Percentiles rank a stretch among this genome's conserved stretches.
phyloP scores from a whole-genome alignment of 2,888 invertebrate genomes.

The Temnothorax unifasciatus region DNA sequence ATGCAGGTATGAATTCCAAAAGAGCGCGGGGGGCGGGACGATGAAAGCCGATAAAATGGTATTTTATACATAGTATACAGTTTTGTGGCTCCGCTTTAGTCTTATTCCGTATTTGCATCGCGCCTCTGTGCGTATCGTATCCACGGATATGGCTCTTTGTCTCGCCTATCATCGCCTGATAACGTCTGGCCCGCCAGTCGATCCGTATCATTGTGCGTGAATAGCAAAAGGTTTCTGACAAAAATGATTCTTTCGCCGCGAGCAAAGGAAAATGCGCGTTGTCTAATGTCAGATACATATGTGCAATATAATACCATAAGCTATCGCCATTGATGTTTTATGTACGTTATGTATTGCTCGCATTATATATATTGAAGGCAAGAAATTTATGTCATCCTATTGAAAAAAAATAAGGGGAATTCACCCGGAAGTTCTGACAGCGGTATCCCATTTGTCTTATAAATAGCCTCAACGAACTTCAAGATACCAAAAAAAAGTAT shows the following conservation, averaged over 20 bases:
- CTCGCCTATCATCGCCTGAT: slow-evolving; percentile 1
- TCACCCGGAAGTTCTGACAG: slow-evolving; percentile 26
- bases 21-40: slow-evolving; percentile 40
- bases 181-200: background rate
- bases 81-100: slow-evolving; percentile 49
- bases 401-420: slow-evolving; percentile 1
- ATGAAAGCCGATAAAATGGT: slow-evolving; percentile 65
- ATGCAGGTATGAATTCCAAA: slow-evolving; percentile 73
- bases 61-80: slow-evolving; percentile 45
- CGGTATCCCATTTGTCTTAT: slow-evolving; percentile 32
- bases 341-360: background rate
- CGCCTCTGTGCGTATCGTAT: background rate
- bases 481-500: slow-evolving; percentile 32
- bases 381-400: slow-evolving; percentile 16
- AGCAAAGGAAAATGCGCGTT: background rate
- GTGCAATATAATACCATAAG: background rate
- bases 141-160: background rate
- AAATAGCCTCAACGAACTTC: slow-evolving; percentile 26
- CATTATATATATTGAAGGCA: slow-evolving; percentile 4
- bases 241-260: background rate
- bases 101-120: slow-evolving; percentile 56
- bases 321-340: background rate
- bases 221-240: background rate
- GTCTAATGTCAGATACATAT: background rate
- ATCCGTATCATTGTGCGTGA: slow-evolving; percentile 13